Evolutionary conservation across 2,888 invertebrate species (phyloP).

Genomic region (Cosmopolites sordidus): DNA sequence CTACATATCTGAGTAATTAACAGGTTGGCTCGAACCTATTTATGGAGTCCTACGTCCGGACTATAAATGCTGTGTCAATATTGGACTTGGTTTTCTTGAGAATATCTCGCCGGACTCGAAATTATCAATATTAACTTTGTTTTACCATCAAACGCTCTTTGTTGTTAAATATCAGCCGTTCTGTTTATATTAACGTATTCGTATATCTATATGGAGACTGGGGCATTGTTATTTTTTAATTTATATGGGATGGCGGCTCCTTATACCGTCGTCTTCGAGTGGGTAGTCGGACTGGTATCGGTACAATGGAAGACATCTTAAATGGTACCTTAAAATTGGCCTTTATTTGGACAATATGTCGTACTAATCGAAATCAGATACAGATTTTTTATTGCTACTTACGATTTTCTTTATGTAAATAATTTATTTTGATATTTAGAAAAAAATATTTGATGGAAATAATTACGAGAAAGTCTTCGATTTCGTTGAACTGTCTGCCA

Average conservation of each 20-base stretch:
- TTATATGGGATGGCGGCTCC: conserved; percentile 19
- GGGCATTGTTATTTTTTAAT: conserved; percentile 24
- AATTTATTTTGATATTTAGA: too few species aligned
- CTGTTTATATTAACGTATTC: conserved; percentile 22
- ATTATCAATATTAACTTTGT: conserved; percentile 48
- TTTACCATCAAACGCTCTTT: conserved; percentile 36
- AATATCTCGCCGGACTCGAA: conserved; percentile 43
- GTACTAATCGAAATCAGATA: too few species aligned
- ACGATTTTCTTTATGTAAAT: too few species aligned
- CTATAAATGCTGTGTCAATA: conserved; percentile 51
- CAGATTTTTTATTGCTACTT: too few species aligned
- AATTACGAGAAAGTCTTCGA: too few species aligned
- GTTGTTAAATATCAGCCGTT: conserved; percentile 27
- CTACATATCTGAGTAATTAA: conserved; percentile 49
- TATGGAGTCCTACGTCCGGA: conserved; percentile 47
- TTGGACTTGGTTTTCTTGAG: conserved; percentile 47
- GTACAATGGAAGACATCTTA: too few species aligned
- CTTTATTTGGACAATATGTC: too few species aligned
- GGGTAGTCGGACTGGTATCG: conserved; percentile 15
- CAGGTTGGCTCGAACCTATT: conserved; percentile 49
- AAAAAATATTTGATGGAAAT: too few species aligned
- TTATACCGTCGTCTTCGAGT: conserved; percentile 14
- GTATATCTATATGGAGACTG: conserved; percentile 10
- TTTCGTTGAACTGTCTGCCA: too few species aligned
- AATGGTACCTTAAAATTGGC: conserved; percentile 1